A percentile compares a stretch with the other conserved stretches of the same genome.
Evolutionary conservation across 2,113 vertebrate species (phyloP).

Genomic region (Pycnonotus jocosus): DNA sequence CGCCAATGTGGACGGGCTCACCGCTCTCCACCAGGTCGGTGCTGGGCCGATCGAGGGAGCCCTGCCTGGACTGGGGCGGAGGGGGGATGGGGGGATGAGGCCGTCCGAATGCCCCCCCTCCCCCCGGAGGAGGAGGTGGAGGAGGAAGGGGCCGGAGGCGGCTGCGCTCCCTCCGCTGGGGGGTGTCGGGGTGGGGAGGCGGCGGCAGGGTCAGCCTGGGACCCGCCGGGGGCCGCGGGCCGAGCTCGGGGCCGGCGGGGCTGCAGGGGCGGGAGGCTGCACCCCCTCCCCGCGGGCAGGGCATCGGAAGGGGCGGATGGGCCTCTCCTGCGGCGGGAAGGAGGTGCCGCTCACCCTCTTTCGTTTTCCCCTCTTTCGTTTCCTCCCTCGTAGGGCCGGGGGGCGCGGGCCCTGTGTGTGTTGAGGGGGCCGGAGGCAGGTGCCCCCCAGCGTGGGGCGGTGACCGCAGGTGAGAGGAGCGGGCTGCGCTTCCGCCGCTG

Average conservation of each 20-base stretch:
- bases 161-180: background rate
- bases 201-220: background rate
- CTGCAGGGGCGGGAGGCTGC: background rate
- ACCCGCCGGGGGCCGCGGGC: background rate
- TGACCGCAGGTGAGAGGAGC: background rate
- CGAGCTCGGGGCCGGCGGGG: background rate
- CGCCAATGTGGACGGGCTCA: constrained; percentile 98
- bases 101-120: background rate
- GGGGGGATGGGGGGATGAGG: background rate
- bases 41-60: background rate
- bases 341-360: background rate
- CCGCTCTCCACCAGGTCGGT: constrained; percentile 93
- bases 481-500: background rate
- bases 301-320: background rate
- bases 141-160: background rate
- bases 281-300: background rate
- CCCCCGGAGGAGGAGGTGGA: background rate
- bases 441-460: background rate
- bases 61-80: background rate
- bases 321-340: background rate
- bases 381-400: background rate
- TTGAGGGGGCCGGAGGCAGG: background rate
- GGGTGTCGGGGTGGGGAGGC: background rate
- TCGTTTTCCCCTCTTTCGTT: background rate
- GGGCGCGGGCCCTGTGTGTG: background rate